Conservation (phyloP, 2,888 invertebrate species). For the Eilema depressum region DNA sequence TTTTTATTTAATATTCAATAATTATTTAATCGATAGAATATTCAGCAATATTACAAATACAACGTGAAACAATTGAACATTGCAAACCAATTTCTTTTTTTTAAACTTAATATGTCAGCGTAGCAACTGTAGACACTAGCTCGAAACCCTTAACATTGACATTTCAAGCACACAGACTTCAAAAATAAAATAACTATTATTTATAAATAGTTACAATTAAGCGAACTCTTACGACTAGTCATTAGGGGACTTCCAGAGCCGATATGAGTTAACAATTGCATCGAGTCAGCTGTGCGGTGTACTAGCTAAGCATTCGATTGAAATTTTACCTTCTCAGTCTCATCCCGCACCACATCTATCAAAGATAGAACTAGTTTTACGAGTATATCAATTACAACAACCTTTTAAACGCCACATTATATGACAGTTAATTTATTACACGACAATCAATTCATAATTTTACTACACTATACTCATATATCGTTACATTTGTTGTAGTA, state of each 20-base stretch:
- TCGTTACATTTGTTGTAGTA: constrained; percentile 15
- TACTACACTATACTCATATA: neutral
- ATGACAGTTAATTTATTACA: constrained; percentile 11
- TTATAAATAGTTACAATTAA: constrained; percentile 61
- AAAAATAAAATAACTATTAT: constrained; percentile 68
- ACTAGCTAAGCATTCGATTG: constrained; percentile 61
- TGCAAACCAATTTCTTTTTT: constrained; percentile 74
- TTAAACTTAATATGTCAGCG: constrained; percentile 82
- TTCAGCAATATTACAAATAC: constrained; percentile 86
- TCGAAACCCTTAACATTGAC: constrained; percentile 68
- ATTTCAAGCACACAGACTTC: constrained; percentile 80
- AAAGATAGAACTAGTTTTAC: constrained; percentile 37
- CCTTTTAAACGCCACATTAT: constrained; percentile 27
- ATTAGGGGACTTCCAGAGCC: constrained; percentile 53
- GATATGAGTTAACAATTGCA: constrained; percentile 63
- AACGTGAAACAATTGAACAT: constrained; percentile 84
- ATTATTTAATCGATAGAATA: constrained; percentile 84
- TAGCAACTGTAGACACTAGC: constrained; percentile 73
- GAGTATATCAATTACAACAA: constrained; percentile 41
- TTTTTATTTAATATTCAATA: constrained; percentile 86
- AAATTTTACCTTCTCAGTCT: constrained; percentile 58
- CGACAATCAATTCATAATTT: constrained; percentile 7
- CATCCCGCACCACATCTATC: constrained; percentile 57
- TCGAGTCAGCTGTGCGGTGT: constrained; percentile 57
- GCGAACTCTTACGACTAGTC: constrained; percentile 48